Conservation (phyloP, 2,888 invertebrate genomes). For the Seladonia tumulorum region DNA sequence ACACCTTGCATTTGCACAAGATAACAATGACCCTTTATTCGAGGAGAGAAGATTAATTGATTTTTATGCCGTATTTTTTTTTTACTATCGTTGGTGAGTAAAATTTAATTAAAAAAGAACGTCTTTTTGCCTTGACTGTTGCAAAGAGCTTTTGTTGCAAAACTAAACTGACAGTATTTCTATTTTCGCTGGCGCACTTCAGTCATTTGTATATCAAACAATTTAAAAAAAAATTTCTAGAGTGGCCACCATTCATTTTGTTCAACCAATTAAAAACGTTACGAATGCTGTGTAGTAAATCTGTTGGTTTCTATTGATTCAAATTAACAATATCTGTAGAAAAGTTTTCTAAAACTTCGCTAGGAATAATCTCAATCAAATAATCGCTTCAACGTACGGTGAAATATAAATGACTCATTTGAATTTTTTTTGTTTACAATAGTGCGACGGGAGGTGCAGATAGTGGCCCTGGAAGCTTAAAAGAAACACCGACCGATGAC, state of each 20-base stretch:
- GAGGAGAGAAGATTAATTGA: not conserved
- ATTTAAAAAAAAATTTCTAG: not conserved
- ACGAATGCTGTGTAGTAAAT: not conserved
- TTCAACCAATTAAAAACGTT: not conserved
- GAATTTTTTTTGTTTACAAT: slow-evolving; percentile 64
- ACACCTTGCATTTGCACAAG: not conserved
- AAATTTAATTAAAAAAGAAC: not conserved
- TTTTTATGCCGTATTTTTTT: not conserved
- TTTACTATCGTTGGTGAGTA: too few relatives aligned
- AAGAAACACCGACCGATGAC: slow-evolving; percentile 91
- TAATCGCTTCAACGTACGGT: not conserved
- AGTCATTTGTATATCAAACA: not conserved
- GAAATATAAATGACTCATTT: not conserved
- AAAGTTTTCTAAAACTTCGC: not conserved
- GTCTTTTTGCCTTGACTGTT: not conserved
- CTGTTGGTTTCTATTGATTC: not conserved
- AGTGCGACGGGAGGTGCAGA: slow-evolving; percentile 97
- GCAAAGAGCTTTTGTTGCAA: not conserved
- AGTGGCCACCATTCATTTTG: not conserved
- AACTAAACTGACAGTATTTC: not conserved
- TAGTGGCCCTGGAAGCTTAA: slow-evolving; percentile 92
- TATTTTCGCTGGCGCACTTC: not conserved
- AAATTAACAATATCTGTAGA: not conserved
- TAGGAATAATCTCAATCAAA: not conserved
- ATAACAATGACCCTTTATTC: not conserved